These are phyloP conservation scores for Brachyptera risi DNA, from an alignment of 2,888 invertebrate species.

Conservation along the genomic window DNA sequence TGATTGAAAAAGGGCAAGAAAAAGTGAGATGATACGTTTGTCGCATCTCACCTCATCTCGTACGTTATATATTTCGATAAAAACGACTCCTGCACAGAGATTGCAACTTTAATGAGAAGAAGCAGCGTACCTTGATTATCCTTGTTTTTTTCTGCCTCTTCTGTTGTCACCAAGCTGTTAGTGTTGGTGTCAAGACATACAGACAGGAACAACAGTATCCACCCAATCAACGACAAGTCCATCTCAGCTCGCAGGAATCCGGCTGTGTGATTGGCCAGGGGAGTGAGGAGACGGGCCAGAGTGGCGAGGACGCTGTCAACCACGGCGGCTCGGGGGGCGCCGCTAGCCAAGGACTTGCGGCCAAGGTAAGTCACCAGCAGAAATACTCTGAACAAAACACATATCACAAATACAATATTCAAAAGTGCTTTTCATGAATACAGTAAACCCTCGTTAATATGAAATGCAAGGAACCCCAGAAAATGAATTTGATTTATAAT, in stretches of 20 bases:
- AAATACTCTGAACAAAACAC: conserved; percentile 60
- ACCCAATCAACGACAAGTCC: conserved; percentile 65
- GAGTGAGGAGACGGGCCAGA: conserved; percentile 38
- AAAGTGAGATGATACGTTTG: too few relatives aligned
- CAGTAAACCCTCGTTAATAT: too few relatives aligned
- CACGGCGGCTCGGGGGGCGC: conserved; percentile 37
- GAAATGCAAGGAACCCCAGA: too few relatives aligned
- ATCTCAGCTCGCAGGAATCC: conserved; percentile 50
- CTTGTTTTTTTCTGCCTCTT: too few relatives aligned
- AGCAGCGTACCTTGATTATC: too few relatives aligned
- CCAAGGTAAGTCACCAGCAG: conserved; percentile 82
- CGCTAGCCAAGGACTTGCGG: conserved; percentile 64
- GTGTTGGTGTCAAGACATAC: conserved; percentile 58
- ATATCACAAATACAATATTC: not conserved
- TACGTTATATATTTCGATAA: too few relatives aligned
- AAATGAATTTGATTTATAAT: too few relatives aligned
- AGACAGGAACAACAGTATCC: conserved; percentile 71
- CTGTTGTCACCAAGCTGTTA: not conserved
- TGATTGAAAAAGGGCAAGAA: too few relatives aligned
- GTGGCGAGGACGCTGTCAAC: conserved; percentile 42
- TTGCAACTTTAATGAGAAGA: too few relatives aligned
- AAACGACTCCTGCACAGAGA: too few relatives aligned
- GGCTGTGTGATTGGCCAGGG: conserved; percentile 35
- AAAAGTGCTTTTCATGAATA: too few relatives aligned
- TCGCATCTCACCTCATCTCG: too few relatives aligned